Conservation (phyloP, 2,113 vertebrate species). For the Forbesichthys agassizii region DNA sequence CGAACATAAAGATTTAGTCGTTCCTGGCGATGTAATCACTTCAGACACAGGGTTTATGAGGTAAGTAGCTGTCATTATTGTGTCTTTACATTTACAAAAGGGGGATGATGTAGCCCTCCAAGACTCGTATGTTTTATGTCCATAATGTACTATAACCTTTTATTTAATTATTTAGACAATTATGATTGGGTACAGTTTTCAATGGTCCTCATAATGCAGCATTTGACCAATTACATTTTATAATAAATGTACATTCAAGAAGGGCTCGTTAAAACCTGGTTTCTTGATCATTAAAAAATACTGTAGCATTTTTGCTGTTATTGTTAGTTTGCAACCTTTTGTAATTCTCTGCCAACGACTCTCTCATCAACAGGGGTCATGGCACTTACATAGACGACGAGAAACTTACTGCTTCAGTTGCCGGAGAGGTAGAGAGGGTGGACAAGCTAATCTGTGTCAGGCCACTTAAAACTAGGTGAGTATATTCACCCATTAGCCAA, state of each 20-base stretch:
- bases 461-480: conserved; percentile 87
- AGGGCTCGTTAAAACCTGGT: too few species aligned
- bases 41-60: conserved; percentile 95
- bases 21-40: conserved; percentile 93
- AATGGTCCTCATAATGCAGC: too few species aligned
- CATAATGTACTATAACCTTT: too few species aligned
- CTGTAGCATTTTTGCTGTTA: too few species aligned
- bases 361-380: conserved; percentile 81
- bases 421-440: conserved; percentile 91
- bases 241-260: too few species aligned
- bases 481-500: too few species aligned
- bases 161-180: too few species aligned
- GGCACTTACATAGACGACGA: conserved; percentile 96
- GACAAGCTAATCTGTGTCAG: conserved; percentile 94
- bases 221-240: too few species aligned
- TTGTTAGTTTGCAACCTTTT: too few species aligned
- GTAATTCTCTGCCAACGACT: not conserved
- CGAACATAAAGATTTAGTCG: conserved; percentile 82
- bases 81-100: not conserved
- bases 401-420: conserved; percentile 92
- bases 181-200: too few species aligned
- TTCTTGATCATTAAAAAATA: too few species aligned
- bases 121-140: too few species aligned
- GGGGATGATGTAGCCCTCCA: not conserved
- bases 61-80: conserved; percentile 57